Conservation (phyloP, 2,113 vertebrate genomes). For the Ovis aries region ARS-UI_Ramb_v3.0 NC_056055.1:174823501-174824000, state of each 20-base stretch:
- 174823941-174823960: constrained; percentile 48
- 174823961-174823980: constrained; percentile 58
- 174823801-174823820: background rate
- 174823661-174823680: background rate
- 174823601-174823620: background rate
- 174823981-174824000: constrained; percentile 59
- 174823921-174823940: constrained; percentile 39
- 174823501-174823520: background rate
- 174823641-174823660: background rate
- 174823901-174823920: constrained; percentile 23
- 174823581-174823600: background rate
- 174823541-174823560: background rate
- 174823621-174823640: background rate
- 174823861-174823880: background rate
- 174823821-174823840: background rate
- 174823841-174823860: background rate
- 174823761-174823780: background rate
- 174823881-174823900: background rate
- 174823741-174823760: background rate
- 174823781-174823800: background rate
- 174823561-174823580: background rate
- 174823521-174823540: background rate
- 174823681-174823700: background rate
- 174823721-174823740: background rate
- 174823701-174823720: background rate